These are phyloP conservation scores for Helobdella robusta DNA, from an alignment of 2,888 invertebrate species.

Conservation along the genomic window DNA sequence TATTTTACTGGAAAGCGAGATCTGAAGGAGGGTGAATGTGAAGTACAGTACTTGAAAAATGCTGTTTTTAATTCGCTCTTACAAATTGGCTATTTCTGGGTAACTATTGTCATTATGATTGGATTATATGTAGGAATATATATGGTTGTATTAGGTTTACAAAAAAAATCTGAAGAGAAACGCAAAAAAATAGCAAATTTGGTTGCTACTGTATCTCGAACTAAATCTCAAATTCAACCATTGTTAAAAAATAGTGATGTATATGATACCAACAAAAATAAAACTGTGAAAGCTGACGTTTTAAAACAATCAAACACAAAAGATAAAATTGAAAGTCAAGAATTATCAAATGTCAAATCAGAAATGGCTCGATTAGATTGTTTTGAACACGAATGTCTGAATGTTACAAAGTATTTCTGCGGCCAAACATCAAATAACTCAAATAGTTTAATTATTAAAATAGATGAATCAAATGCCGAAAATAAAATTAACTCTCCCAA, in stretches of 20 bases:
- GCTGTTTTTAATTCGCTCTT: constrained; percentile 92
- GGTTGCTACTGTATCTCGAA: constrained; percentile 5
- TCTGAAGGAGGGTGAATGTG: constrained; percentile 75
- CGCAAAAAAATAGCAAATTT: constrained; percentile 62
- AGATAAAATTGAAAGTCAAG: neutral
- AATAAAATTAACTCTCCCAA: too few relatives aligned
- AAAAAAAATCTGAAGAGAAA: constrained; percentile 90
- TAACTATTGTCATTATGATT: constrained; percentile 84
- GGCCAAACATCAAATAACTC: too few relatives aligned
- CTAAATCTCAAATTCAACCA: constrained; percentile 13
- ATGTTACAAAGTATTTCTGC: too few relatives aligned
- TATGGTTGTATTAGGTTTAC: constrained; percentile 91
- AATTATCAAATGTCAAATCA: neutral
- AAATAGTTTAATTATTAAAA: too few relatives aligned
- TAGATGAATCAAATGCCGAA: too few relatives aligned
- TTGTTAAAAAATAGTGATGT: too few relatives aligned
- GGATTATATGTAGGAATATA: constrained; percentile 93
- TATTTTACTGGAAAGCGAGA: constrained; percentile 88
- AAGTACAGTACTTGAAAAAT: constrained; percentile 92
- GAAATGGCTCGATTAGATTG: too few relatives aligned
- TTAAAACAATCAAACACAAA: neutral
- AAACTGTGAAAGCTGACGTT: too few relatives aligned
- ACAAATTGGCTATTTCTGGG: constrained; percentile 95
- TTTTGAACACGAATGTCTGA: too few relatives aligned
- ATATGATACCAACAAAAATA: too few relatives aligned